Conservation (phyloP, 2,888 invertebrate genomes). For the Beris chalybata region DNA sequence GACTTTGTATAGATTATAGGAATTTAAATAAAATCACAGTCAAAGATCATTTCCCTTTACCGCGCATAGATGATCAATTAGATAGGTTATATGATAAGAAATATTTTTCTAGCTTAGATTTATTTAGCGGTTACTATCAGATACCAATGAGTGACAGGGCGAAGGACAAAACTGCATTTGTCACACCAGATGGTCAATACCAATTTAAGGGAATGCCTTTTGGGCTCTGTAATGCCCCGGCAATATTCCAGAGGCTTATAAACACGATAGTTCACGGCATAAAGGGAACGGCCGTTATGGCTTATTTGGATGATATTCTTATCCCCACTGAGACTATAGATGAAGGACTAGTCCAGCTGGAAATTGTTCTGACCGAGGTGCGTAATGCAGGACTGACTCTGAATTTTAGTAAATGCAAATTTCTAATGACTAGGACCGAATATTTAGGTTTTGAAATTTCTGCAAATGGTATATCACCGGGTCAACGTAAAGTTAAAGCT, state of each 20-base stretch:
- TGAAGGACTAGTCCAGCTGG: slow-evolving; percentile 32
- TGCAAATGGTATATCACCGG: neutral
- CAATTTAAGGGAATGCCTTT: slow-evolving; percentile 31
- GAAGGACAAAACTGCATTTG: too few species aligned
- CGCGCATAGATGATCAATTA: slow-evolving; percentile 10
- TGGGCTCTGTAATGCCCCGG: neutral
- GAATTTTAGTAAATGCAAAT: slow-evolving; percentile 40
- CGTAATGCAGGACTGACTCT: slow-evolving; percentile 43
- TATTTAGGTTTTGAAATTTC: slow-evolving; percentile 18
- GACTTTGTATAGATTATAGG: slow-evolving; percentile 1
- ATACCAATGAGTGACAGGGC: slow-evolving; percentile 41
- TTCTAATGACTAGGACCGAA: neutral
- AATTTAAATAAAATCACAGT: slow-evolving; percentile 1
- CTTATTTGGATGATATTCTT: slow-evolving; percentile 42
- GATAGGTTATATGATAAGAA: slow-evolving; percentile 33
- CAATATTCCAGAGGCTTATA: slow-evolving; percentile 34
- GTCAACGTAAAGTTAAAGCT: neutral
- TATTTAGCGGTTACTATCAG: slow-evolving; percentile 41
- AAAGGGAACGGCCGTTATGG: slow-evolving; percentile 33
- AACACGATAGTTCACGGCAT: slow-evolving; percentile 4
- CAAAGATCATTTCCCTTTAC: slow-evolving; percentile 13
- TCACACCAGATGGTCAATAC: slow-evolving; percentile 40
- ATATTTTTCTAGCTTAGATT: slow-evolving; percentile 40
- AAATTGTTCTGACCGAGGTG: neutral
- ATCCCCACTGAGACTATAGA: slow-evolving; percentile 28